Evolutionary conservation across 2,888 invertebrate species (phyloP).

Genomic region (Cheiracanthium punctorium): DNA sequence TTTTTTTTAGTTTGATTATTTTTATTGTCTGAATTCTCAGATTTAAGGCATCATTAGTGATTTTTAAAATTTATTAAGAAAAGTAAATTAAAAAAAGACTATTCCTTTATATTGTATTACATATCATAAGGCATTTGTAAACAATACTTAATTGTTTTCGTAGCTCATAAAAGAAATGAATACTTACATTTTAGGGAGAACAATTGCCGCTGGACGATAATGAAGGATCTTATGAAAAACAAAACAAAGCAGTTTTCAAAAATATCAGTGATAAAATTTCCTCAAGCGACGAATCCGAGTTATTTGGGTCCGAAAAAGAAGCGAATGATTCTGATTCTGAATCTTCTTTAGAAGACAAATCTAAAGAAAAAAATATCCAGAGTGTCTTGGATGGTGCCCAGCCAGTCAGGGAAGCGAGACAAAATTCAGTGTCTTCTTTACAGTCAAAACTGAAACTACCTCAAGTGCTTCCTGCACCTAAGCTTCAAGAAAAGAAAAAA

Average conservation of each 20-base stretch:
- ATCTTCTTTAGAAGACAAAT: constrained; percentile 40
- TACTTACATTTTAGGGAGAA: constrained; percentile 27
- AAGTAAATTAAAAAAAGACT: too few relatives aligned
- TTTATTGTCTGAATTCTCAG: too few relatives aligned
- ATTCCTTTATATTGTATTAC: too few relatives aligned
- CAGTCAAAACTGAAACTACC: constrained; percentile 46
- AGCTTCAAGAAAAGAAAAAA: constrained; percentile 44
- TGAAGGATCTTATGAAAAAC: constrained; percentile 22
- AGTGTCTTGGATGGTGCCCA: not conserved
- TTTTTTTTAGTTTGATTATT: too few relatives aligned
- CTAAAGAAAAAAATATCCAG: constrained; percentile 16
- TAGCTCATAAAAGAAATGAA: too few relatives aligned
- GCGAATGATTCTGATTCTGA: constrained; percentile 50
- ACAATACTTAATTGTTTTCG: too few relatives aligned
- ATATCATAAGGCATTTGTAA: too few relatives aligned
- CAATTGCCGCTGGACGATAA: constrained; percentile 50
- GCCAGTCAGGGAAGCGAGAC: constrained; percentile 17
- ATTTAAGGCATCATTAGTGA: too few relatives aligned
- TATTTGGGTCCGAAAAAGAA: constrained; percentile 57
- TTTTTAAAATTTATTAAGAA: too few relatives aligned
- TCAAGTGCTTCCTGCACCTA: constrained; percentile 49
- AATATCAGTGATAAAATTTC: constrained; percentile 41
- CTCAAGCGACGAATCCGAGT: constrained; percentile 58
- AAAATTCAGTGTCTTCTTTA: constrained; percentile 32
- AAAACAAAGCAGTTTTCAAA: not conserved